Evolutionary conservation across 2,113 vertebrate genomes (phyloP).

Genomic region (Rhagologus leucostigma): DNA sequence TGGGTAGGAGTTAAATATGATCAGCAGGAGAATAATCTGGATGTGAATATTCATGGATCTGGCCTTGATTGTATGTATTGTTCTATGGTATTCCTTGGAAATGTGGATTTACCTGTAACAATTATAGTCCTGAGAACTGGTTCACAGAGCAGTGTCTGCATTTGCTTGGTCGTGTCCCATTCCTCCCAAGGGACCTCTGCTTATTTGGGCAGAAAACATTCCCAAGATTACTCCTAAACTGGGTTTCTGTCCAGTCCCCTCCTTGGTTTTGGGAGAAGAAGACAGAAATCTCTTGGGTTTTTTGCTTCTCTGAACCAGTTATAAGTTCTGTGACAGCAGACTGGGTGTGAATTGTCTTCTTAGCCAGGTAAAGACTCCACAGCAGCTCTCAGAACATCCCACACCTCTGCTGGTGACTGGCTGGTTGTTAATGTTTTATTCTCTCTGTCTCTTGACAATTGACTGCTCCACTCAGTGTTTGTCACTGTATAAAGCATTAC

Average conservation of each 20-base stretch:
- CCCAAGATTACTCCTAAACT: background rate
- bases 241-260: background rate
- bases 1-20: background rate
- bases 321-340: background rate
- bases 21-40: background rate
- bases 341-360: background rate
- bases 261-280: background rate
- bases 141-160: background rate
- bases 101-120: background rate
- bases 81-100: background rate
- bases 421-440: background rate
- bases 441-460: background rate
- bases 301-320: background rate
- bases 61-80: background rate
- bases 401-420: background rate
- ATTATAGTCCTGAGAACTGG: background rate
- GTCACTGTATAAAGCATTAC: background rate
- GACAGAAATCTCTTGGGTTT: background rate
- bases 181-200: background rate
- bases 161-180: background rate
- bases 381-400: background rate
- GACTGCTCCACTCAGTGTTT: background rate
- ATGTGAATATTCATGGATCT: background rate
- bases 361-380: fast-evolving
- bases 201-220: background rate